A percentile compares a stretch with the other conserved stretches of the same genome.
phyloP scores from a whole-genome alignment of 2,888 invertebrate genomes.

The Temnothorax ravouxi region DNA sequence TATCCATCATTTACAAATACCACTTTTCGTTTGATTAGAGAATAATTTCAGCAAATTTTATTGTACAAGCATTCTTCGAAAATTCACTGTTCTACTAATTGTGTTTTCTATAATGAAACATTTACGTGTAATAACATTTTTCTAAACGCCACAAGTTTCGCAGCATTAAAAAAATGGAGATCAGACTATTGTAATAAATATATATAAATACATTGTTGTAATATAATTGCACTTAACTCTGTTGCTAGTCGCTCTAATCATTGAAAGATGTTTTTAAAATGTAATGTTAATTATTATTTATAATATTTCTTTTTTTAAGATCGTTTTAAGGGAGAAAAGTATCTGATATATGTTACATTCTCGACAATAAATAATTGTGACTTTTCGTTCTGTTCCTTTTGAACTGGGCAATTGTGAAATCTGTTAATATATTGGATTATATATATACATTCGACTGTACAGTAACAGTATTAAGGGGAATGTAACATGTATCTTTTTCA shows the following conservation, averaged over 20 bases:
- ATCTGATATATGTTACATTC: slow-evolving; percentile 37
- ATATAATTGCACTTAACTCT: slow-evolving; percentile 11
- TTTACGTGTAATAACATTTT: slow-evolving; percentile 8
- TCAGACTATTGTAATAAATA: slow-evolving; percentile 1
- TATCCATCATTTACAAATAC: slow-evolving; percentile 8
- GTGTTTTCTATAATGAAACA: background rate
- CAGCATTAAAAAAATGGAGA: background rate
- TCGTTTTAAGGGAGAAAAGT: slow-evolving; percentile 10
- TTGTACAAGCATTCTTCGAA: background rate
- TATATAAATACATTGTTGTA: slow-evolving; percentile 7
- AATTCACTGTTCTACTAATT: background rate
- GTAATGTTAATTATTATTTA: slow-evolving; percentile 12
- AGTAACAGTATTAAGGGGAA: slow-evolving; percentile 7
- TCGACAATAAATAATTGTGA: background rate
- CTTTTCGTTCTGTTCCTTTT: slow-evolving; percentile 8
- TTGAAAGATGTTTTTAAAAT: slow-evolving; percentile 27
- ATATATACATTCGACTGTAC: background rate
- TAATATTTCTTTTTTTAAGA: slow-evolving; percentile 13
- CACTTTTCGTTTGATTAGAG: slow-evolving; percentile 32
- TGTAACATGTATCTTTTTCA: slow-evolving; percentile 5
- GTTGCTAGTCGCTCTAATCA: background rate
- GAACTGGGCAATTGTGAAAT: background rate
- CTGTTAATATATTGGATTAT: background rate
- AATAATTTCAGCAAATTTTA: background rate
- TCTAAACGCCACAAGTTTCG: background rate